Evolutionary conservation across 2,113 vertebrate genomes (phyloP).

Genomic region (Oxygymnocypris stewartii): DNA sequence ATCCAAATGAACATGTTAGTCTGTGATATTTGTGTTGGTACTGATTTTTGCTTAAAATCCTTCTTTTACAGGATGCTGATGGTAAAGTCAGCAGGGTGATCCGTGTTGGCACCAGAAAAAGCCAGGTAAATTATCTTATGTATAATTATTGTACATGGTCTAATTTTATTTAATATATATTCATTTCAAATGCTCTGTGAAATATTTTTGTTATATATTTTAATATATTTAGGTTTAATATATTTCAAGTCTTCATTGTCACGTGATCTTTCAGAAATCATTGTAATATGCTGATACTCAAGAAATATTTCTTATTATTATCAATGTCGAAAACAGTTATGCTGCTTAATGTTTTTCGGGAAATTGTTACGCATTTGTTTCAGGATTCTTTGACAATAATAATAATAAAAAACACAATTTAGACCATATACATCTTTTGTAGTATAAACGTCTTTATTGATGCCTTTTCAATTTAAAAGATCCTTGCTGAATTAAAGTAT

Average conservation of each 20-base stretch:
- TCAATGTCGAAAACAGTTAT: neutral
- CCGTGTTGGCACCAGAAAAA: slow-evolving; percentile 85
- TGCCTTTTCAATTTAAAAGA: neutral
- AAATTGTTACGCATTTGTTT: neutral
- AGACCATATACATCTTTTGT: neutral
- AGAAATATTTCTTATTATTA: neutral
- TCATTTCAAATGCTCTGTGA: neutral
- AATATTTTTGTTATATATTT: neutral
- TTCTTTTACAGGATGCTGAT: slow-evolving; percentile 65
- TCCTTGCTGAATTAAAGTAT: neutral
- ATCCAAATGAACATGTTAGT: neutral
- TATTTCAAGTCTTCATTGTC: neutral
- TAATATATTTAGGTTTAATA: neutral
- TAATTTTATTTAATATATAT: neutral
- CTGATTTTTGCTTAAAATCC: neutral
- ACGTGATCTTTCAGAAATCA: neutral
- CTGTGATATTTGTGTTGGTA: neutral
- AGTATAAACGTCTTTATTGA: neutral
- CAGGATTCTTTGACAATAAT: neutral
- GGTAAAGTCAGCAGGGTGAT: slow-evolving; percentile 69
- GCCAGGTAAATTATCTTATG: slow-evolving; percentile 73
- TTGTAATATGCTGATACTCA: neutral
- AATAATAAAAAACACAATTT: too few relatives aligned
- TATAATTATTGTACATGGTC: neutral
- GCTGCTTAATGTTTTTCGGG: neutral